A percentile compares a stretch with the other conserved stretches of the same genome.
These are phyloP conservation scores for Dinothrombium tinctorium DNA, from an alignment of 1,140 invertebrate species.

Conservation along the genomic window DNA sequence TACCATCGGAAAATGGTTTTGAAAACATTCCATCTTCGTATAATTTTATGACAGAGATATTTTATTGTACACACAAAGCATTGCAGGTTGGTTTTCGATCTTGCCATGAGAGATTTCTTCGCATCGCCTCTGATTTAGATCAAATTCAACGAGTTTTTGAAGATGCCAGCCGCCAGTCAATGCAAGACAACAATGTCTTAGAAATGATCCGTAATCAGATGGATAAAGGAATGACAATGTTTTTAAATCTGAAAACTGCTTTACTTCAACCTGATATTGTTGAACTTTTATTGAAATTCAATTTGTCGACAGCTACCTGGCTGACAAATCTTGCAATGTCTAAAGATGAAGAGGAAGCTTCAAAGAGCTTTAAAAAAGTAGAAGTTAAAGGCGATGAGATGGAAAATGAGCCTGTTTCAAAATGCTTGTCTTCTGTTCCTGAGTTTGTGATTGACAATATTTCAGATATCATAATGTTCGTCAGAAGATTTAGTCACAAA, in stretches of 20 bases:
- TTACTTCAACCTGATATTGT: slow-evolving; percentile 43
- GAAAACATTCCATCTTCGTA: too few species aligned
- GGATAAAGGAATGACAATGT: slow-evolving; percentile 27
- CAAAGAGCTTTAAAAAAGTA: slow-evolving; percentile 1
- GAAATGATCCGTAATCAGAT: slow-evolving; percentile 7
- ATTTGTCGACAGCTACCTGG: slow-evolving; percentile 57
- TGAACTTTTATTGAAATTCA: slow-evolving; percentile 41
- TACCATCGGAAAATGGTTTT: slow-evolving; percentile 26
- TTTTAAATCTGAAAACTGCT: slow-evolving; percentile 31
- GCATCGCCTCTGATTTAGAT: slow-evolving; percentile 39
- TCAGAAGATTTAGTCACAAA: slow-evolving; percentile 14
- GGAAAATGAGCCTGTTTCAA: slow-evolving; percentile 1
- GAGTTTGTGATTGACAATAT: slow-evolving; percentile 18
- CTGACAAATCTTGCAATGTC: slow-evolving; percentile 44
- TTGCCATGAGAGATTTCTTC: slow-evolving; percentile 44
- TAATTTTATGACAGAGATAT: slow-evolving; percentile 67
- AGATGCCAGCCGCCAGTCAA: too few species aligned
- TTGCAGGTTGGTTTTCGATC: slow-evolving; percentile 58
- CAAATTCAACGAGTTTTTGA: slow-evolving; percentile 41
- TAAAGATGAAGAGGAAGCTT: slow-evolving; percentile 10
- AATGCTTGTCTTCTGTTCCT: slow-evolving; percentile 14
- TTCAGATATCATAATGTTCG: slow-evolving; percentile 14
- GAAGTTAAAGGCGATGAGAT: neutral
- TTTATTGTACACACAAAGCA: slow-evolving; percentile 63
- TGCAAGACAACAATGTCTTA: neutral